Base-by-base conservation (phyloP, 2,113 vertebrate species). In the Chamaea fasciata region DNA sequence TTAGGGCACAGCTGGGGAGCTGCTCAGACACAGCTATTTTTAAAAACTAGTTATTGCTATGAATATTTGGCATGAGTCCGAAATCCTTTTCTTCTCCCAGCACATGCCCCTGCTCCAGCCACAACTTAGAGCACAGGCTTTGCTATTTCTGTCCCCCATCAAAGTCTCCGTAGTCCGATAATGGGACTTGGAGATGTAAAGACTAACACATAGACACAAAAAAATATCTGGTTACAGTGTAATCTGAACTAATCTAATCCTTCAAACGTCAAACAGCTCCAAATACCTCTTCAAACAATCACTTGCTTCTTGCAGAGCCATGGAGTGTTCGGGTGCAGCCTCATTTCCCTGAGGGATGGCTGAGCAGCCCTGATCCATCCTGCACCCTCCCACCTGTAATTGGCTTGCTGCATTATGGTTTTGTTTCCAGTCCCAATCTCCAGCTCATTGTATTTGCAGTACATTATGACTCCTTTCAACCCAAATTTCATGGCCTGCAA, bases 221-320 rank as follows among this genome's bases (percentile, higher is more conserved):
- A 52, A 53, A 46, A 67, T 23, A 41, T 10, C 68, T 74, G 64
- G 30, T 47, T 74, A 41, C 27, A 20, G 47, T 6, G 24, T 82
- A 50, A 94, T 90, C 79, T 42, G 92, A 80, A 80, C 47, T n/a
- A 82, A 90, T 52, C 56, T 28, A 31, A 87, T 37, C 74, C 89
- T 56, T 75, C 80, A 30, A 24, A 78, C 2, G 60, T 28, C 77
- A 52, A 14, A 23, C n/a, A 27, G 69, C 17, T 41, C 73, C 92
- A 79, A 87, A 89, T 3, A 6, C 60, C 69, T 37, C 75, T 46
- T 33, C 44, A 20, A 68, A 68, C 56, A 31, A 46, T 9, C 37
- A 1, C 56, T 21, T 42, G 14, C 37, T 55, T 7, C 75, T 11
- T 1, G 46, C 60, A 10, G 56, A 80, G 71, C 14, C 7, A 4